Evolutionary conservation across 2,113 vertebrate genomes (phyloP).

Genomic region (Sardina pilchardus): DNA sequence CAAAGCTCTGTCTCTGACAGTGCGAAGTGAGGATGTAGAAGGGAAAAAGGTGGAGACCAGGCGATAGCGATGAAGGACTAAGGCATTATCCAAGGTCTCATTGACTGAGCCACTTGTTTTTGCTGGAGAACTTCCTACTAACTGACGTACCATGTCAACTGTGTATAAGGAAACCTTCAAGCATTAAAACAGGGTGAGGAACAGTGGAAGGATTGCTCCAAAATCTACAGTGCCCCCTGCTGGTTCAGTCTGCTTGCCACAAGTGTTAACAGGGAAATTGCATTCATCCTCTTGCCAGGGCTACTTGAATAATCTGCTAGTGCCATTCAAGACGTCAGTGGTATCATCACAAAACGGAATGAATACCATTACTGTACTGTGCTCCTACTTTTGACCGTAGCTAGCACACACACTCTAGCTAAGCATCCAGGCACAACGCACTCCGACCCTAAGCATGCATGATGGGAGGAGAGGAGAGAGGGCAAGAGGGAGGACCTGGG

Average conservation of each 20-base stretch:
- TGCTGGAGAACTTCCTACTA: background rate
- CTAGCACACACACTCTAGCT: background rate
- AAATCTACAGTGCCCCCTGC: constrained; percentile 40
- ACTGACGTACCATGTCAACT: background rate
- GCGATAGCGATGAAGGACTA: background rate
- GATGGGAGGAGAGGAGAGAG: background rate
- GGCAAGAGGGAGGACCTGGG: no score
- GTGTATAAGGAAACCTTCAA: background rate
- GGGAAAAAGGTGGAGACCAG: background rate
- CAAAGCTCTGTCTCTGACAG: background rate
- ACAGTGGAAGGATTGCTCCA: background rate
- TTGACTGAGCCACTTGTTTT: background rate
- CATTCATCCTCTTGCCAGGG: constrained; percentile 29
- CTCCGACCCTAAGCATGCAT: background rate
- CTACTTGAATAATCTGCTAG: constrained; percentile 36
- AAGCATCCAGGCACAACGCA: background rate
- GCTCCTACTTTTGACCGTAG: no score
- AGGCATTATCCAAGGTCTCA: background rate
- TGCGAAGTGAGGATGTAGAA: background rate
- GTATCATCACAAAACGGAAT: background rate
- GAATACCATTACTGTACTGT: background rate
- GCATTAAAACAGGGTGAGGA: background rate
- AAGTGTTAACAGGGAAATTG: constrained; percentile 52
- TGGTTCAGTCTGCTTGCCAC: constrained; percentile 49
- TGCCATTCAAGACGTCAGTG: background rate